phyloP scores from a whole-genome alignment of 2,113 vertebrate species.

The Spermophilus dauricus region DNA sequence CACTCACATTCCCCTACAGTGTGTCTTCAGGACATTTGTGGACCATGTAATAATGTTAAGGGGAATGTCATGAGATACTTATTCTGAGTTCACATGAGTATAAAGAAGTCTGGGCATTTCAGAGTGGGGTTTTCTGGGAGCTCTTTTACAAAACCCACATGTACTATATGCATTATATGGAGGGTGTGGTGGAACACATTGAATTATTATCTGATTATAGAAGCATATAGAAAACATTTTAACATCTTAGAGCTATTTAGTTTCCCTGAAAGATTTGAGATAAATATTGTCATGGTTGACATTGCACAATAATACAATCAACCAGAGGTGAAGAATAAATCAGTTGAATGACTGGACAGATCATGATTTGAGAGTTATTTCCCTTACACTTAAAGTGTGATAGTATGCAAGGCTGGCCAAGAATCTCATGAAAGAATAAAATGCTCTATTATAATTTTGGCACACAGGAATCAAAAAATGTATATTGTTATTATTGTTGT shows the following conservation, averaged over 20 bases:
- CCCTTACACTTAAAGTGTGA: neutral
- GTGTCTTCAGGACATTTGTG: neutral
- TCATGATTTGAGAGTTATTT: neutral
- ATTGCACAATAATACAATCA: neutral
- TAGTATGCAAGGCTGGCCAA: neutral
- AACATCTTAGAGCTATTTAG: neutral
- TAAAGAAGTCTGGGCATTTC: neutral
- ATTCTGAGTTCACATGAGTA: neutral
- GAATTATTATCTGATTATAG: neutral
- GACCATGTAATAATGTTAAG: neutral
- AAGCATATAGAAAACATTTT: neutral
- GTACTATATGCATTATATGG: neutral
- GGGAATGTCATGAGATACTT: neutral
- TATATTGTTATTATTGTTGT: neutral
- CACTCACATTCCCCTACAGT: neutral
- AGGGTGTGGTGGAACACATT: neutral
- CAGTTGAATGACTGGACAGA: neutral
- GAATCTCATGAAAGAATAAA: neutral
- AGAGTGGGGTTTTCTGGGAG: neutral
- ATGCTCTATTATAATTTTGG: fast-evolving
- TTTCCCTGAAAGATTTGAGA: neutral
- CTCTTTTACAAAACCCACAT: neutral
- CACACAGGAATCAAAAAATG: neutral
- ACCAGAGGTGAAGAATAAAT: neutral
- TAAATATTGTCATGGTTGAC: neutral